Percentiles rank a stretch among this genome's conserved stretches.
phyloP scores from a whole-genome alignment of 2,888 invertebrate species.

The Plagiodera versicolora region DNA sequence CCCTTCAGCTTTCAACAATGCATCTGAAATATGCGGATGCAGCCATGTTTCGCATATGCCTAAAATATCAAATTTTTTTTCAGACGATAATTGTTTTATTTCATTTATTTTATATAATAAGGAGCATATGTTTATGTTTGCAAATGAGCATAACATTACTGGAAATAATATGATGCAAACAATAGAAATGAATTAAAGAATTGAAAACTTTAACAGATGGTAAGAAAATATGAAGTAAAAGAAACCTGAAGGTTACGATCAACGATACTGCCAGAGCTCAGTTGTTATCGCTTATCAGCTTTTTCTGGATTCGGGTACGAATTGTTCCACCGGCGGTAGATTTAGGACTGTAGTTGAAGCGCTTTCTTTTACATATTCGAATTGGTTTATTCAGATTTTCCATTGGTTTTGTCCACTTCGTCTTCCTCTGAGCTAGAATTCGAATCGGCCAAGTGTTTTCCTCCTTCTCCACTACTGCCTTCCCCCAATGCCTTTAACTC shows the following conservation, averaged over 20 bases:
- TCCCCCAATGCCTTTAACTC: conserved; percentile 2
- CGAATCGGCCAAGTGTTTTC: background rate
- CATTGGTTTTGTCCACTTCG: background rate
- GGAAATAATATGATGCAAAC: background rate
- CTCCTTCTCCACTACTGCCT: background rate
- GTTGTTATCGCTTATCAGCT: conserved; percentile 4
- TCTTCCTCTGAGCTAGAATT: background rate
- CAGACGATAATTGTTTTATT: background rate
- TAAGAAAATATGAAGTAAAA: no score
- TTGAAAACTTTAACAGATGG: no score
- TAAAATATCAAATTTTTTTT: background rate
- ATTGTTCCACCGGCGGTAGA: conserved; percentile 5
- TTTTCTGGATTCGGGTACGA: conserved; percentile 10
- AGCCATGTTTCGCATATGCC: conserved; percentile 6
- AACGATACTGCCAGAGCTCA: no score
- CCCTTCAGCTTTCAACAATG: background rate
- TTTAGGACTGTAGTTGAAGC: conserved; percentile 1
- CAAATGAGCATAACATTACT: background rate
- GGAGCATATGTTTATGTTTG: conserved; percentile 1
- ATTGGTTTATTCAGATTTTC: background rate
- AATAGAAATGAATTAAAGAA: background rate
- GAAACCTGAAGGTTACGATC: no score
- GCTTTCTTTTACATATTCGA: background rate
- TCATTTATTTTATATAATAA: background rate
- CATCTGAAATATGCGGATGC: background rate